Evolutionary conservation across 2,888 invertebrate genomes (phyloP), one percentile per base, ranked within the genome.

Genomic region (Leptothorax acervorum): DNA sequence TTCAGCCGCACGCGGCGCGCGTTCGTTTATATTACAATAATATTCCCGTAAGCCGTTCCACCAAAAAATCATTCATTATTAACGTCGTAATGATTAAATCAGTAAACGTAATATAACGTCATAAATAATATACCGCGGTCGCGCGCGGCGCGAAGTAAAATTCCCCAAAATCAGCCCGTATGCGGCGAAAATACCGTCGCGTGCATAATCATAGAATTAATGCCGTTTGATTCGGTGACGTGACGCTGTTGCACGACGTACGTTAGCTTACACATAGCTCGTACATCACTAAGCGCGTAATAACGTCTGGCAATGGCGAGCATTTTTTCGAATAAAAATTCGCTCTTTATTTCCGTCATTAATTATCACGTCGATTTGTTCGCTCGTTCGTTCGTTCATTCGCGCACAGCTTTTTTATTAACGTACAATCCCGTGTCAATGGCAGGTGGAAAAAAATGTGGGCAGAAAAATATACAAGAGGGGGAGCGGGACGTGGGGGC

Each of bases 401-500:
- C 35, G 31, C 11, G 45, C 45, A 35, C 23, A 3, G 11, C 57
- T 79, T 60, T 60, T 71, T 79, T 73, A 62, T 79, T 51, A 73
- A 79, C 48, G 73, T 73, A 79, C 60, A 39, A 71, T 71, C 60
- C 18, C 79, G 57, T 81, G 71, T 51, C 48, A 51, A 51, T 81
- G 79, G 51, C 79, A 81, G 79, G 51, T 68, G 79, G 28, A 81
- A 81, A 81, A 73, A 81, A 81, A 81, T 81, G 60, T 60, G 60
- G 18, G 48, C 48, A n/a, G 79, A 79, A 48, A 79, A 79, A 79
- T 79, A 79, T 73, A 73, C 28, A 31, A 60, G 35, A 11, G 55
- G 11, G 42, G 23, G n/a, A 8, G 48, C 0, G 71, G 9, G n/a
- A 76, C 8, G 23, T 11, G 53, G 42, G 31, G 48, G 39, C 15